A percentile compares a stretch with the other conserved stretches of the same genome.
Conservation (phyloP, 2,888 invertebrate genomes). For the Limnephilus rhombicus region DNA sequence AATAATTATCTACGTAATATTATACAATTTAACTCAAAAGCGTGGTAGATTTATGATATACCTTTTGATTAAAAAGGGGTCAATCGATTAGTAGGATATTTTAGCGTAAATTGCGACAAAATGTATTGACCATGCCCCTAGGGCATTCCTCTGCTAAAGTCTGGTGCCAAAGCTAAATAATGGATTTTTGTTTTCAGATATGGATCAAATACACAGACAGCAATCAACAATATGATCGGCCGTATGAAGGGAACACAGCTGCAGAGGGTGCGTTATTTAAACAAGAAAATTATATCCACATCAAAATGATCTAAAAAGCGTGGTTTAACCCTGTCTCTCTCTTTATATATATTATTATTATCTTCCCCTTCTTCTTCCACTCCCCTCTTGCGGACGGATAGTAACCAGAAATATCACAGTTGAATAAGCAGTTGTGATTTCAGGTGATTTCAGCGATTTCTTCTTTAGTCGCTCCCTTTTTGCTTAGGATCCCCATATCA, state of each 20-base stretch:
- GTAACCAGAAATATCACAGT: neutral
- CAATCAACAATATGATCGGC: conserved; percentile 7
- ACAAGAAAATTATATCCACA: neutral
- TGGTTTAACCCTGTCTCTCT: neutral
- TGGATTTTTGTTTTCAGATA: neutral
- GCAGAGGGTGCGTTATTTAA: conserved; percentile 15
- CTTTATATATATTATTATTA: too few species aligned
- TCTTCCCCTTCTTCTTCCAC: neutral
- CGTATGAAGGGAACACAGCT: conserved; percentile 44
- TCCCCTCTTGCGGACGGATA: too few species aligned
- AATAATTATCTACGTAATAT: too few species aligned
- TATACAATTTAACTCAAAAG: too few species aligned
- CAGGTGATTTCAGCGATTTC: neutral
- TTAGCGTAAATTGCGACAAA: neutral
- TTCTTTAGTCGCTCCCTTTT: neutral
- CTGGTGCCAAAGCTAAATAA: too few species aligned
- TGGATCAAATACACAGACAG: neutral
- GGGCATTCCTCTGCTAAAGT: too few species aligned
- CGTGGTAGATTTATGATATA: too few species aligned
- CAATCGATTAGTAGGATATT: neutral
- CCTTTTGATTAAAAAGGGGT: too few species aligned
- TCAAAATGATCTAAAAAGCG: too few species aligned
- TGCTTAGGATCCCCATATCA: neutral
- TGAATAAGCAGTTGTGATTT: neutral
- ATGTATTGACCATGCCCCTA: too few species aligned